Percentiles rank a stretch among this genome's conserved stretches.
Evolutionary conservation across 2,113 vertebrate genomes (phyloP).

Genomic region (Cheilinus undulatus): DNA sequence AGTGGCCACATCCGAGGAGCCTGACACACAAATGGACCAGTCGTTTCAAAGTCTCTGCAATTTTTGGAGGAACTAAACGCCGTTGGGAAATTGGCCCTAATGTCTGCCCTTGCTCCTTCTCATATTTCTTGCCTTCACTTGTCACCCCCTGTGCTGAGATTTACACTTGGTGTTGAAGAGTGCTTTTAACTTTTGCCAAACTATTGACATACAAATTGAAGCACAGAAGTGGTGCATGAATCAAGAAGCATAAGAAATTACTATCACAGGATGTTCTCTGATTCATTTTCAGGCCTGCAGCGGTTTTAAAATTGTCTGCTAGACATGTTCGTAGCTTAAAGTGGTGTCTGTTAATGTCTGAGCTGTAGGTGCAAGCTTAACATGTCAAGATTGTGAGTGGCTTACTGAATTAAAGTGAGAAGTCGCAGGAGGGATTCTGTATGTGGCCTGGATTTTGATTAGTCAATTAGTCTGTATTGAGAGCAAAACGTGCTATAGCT

Average conservation of each 20-base stretch:
- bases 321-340: constrained; percentile 48
- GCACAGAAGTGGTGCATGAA: constrained; percentile 21
- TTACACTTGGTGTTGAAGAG: constrained; percentile 14
- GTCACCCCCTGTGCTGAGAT: constrained; percentile 28
- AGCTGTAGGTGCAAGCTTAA: constrained; percentile 27
- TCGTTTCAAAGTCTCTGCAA: constrained; percentile 15
- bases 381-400: constrained; percentile 9
- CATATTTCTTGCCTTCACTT: constrained; percentile 12
- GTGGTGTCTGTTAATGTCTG: constrained; percentile 31
- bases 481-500: constrained; percentile 10
- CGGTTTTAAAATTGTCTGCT: constrained; percentile 34
- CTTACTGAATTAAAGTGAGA: constrained; percentile 18
- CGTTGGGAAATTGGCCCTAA: constrained; percentile 26
- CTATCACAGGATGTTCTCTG: constrained; percentile 44
- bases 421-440: constrained; percentile 7
- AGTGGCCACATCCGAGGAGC: constrained; percentile 20
- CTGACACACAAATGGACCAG: constrained; percentile 35
- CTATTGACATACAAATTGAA: constrained; percentile 32
- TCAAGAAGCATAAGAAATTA: constrained; percentile 50
- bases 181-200: constrained; percentile 55
- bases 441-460: constrained; percentile 51
- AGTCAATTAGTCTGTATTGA: constrained; percentile 37
- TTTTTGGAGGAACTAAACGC: constrained; percentile 36
- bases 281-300: constrained; percentile 49
- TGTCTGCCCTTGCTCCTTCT: constrained; percentile 7